Evolutionary conservation across 2,113 vertebrate genomes (phyloP).

Genomic region (Pimephales promelas): DNA sequence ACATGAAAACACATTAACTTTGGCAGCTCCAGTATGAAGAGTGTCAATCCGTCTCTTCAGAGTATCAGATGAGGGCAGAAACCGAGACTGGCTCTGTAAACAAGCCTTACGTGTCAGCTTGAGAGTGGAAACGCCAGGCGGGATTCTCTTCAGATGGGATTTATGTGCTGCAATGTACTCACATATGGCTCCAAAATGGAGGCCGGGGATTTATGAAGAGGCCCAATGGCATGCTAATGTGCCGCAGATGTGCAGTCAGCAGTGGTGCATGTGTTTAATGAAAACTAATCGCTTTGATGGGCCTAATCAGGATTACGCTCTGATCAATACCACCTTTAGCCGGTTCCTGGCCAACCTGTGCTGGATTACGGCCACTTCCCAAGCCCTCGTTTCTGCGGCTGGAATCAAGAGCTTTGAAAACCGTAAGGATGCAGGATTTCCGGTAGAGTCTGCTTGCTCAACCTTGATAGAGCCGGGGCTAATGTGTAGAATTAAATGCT

Average conservation of each 20-base stretch:
- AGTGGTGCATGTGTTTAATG: conserved; percentile 61
- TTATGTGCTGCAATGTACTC: conserved; percentile 14
- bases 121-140: conserved; percentile 52
- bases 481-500: conserved; percentile 39
- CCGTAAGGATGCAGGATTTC: conserved; percentile 46
- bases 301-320: conserved; percentile 70
- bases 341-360: conserved; percentile 68
- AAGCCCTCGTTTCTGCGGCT: conserved; percentile 63
- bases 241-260: conserved; percentile 68
- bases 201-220: conserved; percentile 66
- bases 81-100: conserved; percentile 58
- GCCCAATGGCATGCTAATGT: conserved; percentile 72
- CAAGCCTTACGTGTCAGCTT: conserved; percentile 44
- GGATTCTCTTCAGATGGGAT: conserved; percentile 59
- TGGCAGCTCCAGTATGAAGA: not conserved
- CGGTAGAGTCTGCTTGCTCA: conserved; percentile 17
- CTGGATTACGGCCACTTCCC: conserved; percentile 68
- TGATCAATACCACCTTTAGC: conserved; percentile 76
- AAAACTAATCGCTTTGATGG: conserved; percentile 76
- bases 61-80: conserved; percentile 45
- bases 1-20: conserved; percentile 5
- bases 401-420: conserved; percentile 53
- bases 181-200: conserved; percentile 75
- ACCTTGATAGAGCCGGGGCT: conserved; percentile 12
- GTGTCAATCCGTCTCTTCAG: conserved; percentile 14